Evolutionary conservation across 2,797 vertebrate species (phyloP), one percentile per base, ranked within the genome.

Genomic region (Tragopan temminckii): DNA sequence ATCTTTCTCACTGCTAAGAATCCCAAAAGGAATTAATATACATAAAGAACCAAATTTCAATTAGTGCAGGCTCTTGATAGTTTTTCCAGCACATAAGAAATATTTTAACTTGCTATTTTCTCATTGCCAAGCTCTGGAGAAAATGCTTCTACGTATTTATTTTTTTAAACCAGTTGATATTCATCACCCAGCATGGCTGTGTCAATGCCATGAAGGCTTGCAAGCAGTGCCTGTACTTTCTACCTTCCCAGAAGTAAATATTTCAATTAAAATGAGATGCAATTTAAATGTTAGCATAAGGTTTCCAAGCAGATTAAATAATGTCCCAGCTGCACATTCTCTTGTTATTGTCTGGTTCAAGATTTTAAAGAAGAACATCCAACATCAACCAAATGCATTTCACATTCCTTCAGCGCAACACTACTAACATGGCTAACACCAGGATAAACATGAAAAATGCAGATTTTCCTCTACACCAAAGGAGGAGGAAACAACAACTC

Each of bases 21-120:
- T 96, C 96, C 97, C 97, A 93, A 87, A 96, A 97, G 96, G 93
- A 97, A 95, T 68, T 88, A 95, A 96, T 96, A 95, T 63, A 96
- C 92, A 97, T 88, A 85, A 95, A 96, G 95, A 94, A 94, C 83
- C 84, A 96, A 93, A 96, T 95, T 97, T 94, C 97, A 97, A 94
- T 97, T 97, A 97, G 95, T 72, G 76, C 72, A 55, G 93, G 85
- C 85, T 88, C 7, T 25, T 40, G 72, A 95, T 97, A 97, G 97
- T 98, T 97, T 97, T 94, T 94, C 90, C 91, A 83, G 86, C 88
- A 85, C 63, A 36, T 88, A 80, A 93, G 93, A 92, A 97, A 95
- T 85, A 90, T 94, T 96, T 95, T 86, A 96, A 80, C 96, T 97
- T 89, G 25, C 83, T 55, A 62, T 91, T 96, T 97, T 86, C 96